Evolutionary conservation across 2,113 vertebrate species (phyloP), one percentile per base, ranked within the genome.

Genomic region (Poecile atricapillus): DNA sequence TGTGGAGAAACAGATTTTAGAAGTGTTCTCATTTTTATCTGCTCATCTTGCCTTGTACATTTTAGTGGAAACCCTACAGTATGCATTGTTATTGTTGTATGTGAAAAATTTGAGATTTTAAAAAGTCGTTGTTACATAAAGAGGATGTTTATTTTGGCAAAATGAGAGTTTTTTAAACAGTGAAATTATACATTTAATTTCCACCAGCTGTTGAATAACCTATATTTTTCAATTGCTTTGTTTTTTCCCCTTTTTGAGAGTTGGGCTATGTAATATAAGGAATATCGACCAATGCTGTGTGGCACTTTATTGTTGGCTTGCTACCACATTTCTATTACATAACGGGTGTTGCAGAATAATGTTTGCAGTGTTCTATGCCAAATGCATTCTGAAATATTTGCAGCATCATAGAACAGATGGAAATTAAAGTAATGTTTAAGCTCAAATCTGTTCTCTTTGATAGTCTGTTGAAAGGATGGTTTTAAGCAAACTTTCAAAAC

Each of bases 381-480:
- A 87, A 75, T 35, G 21, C 58, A 43, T 87, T 92, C 70, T 35
- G 85, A 95, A 97, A 90, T 63, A 76, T 76, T 93, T 47, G 49
- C 20, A 27, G 43, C 28, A 33, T 95, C 77, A 55, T 24, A 41
- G 80, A 96, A 83, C 97, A 97, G 97, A 95, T 95, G 97, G 95
- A 93, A 88, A 70, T 63, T 85, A 63, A 95, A 67, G 53, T 69
- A 64, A 12, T 69, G 15, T 23, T 74, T 46, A 63, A 87, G 53
- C 49, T 93, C 35, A 73, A 33, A 44, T 79, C 69, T 89, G 27
- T 73, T 95, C 63, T 55, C 63, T 96, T 76, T 94, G 87, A 96
- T 58, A 70, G 49, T 81, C 39, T 70, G 12, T 44, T 83, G 44
- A 75, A 92, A 67, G 71, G 67, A 84, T 39, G 53, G 35, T 88